Evolutionary conservation across 2,797 vertebrate genomes (phyloP).

Genomic region (Leptatherina wallacei): DNA sequence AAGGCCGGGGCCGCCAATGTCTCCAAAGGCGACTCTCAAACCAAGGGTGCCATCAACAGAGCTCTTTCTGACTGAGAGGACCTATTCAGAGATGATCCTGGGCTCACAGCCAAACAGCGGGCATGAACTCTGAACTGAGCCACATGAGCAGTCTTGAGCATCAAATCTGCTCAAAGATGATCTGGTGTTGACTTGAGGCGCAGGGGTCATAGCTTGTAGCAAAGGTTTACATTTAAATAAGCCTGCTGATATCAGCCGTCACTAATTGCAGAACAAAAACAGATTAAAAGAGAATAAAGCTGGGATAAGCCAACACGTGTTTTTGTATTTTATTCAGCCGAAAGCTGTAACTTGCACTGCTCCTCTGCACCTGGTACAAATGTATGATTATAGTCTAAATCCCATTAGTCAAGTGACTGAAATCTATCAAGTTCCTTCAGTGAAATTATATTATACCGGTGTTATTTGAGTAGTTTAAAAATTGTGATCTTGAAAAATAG

Average conservation of each 20-base stretch:
- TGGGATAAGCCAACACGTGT: not conserved
- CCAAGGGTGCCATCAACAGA: constrained; percentile 48
- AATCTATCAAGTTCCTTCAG: too few species aligned
- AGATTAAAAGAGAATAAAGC: not conserved
- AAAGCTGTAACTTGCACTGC: too few species aligned
- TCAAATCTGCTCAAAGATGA: constrained; percentile 28
- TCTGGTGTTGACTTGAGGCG: not conserved
- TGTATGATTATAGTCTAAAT: too few species aligned
- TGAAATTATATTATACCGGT: too few species aligned
- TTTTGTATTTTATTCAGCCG: too few species aligned
- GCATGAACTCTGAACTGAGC: constrained; percentile 49
- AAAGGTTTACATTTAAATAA: not conserved
- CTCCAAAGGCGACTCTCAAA: constrained; percentile 55
- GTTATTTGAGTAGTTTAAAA: too few species aligned
- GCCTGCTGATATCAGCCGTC: not conserved
- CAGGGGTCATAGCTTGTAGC: not conserved
- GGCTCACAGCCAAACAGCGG: constrained; percentile 45
- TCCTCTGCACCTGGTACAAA: too few species aligned
- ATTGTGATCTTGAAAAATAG: too few species aligned
- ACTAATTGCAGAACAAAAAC: not conserved
- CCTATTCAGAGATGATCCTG: constrained; percentile 49
- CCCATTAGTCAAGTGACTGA: too few species aligned
- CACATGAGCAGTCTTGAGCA: constrained; percentile 54
- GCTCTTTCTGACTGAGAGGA: constrained; percentile 52
- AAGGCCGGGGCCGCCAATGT: constrained; percentile 60